Evolutionary conservation across 2,113 vertebrate species (phyloP), one percentile per base, ranked within the genome.

Genomic region (Tautogolabrus adspersus): DNA sequence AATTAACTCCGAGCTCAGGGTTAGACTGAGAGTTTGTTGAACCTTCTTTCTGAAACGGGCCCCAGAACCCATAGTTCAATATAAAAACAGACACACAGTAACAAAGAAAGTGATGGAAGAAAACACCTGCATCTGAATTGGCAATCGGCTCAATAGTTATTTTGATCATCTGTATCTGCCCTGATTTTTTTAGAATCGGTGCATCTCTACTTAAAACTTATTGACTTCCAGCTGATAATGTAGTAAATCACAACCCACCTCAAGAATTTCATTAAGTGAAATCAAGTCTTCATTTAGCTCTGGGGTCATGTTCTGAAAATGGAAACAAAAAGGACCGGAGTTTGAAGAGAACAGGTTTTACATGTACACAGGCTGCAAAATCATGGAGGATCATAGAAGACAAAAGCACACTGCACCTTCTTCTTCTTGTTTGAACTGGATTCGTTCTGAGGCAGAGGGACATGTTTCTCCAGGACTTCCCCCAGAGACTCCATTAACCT

Each of bases 241-340:
- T 49, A 12, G 23, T 61, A 10, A 34, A 21, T 52, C 10, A 46
- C 52, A 79, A 87, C 86, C 26, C 77, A 94, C 95, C 94, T 95
- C 94, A 8, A 95, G 91, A 77, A 95, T 93, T 64, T 94, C 91
- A 86, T 74, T 89, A 11, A 95, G 85, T 22, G 94, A 92, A 85
- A 95, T 84, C 12, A 93, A 80, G 56, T 92, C 72, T 51, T 66
- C 67, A 19, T 77, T 77, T 8, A 75, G 18, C 16, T 70, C 72
- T 5, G 63, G 55, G 10, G 69, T 23, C 18, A 46, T 13, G n/a
- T 46, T 87, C 91, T 93, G 79, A 34, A 87, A 83, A 54, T 30
- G 13, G 86, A 74, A 66, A 76, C 7, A 34, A 56, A 44, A 38
- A 1, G 49, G 1, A 47, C 10, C 21, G 6, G 0, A 67, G 19